These are phyloP conservation scores for Ameiurus melas DNA, from an alignment of 2,113 vertebrate species.

Conservation along the genomic window DNA sequence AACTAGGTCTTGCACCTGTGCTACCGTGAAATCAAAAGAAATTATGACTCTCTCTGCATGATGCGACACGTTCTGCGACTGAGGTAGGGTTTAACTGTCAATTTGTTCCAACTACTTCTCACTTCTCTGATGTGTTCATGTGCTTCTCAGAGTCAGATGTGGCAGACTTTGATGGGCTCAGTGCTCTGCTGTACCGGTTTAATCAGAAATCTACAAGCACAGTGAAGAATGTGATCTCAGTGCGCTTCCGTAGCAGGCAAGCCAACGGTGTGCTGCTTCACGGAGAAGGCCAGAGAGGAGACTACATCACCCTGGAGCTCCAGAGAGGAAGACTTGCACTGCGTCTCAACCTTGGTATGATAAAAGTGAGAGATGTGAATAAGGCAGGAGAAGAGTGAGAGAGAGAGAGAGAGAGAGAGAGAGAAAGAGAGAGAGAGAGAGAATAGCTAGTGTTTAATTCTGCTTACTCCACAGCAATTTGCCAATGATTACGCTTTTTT, in stretches of 20 bases:
- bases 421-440: not conserved
- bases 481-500: not conserved
- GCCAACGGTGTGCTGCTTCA: slow-evolving; percentile 84
- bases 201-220: slow-evolving; percentile 88
- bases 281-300: slow-evolving; percentile 83
- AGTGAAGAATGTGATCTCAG: slow-evolving; percentile 85
- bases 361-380: slow-evolving; percentile 61
- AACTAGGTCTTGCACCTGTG: not conserved
- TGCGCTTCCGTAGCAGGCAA: slow-evolving; percentile 85
- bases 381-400: slow-evolving; percentile 83
- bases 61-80: not conserved
- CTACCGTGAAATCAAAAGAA: slow-evolving; percentile 5
- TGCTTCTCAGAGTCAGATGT: slow-evolving; percentile 76
- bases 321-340: slow-evolving; percentile 78
- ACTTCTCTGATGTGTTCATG: slow-evolving; percentile 18
- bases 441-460: not conserved
- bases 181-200: slow-evolving; percentile 85
- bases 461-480: not conserved
- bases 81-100: not conserved
- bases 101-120: not conserved
- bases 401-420: slow-evolving; percentile 76
- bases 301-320: slow-evolving; percentile 83
- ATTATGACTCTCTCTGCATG: not conserved
- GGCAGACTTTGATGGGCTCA: slow-evolving; percentile 84
- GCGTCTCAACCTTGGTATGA: slow-evolving; percentile 79